Percentiles rank a stretch among this genome's conserved stretches.
Conservation (phyloP, 2,888 invertebrate genomes). For the Tetheella fluctuosa region DNA sequence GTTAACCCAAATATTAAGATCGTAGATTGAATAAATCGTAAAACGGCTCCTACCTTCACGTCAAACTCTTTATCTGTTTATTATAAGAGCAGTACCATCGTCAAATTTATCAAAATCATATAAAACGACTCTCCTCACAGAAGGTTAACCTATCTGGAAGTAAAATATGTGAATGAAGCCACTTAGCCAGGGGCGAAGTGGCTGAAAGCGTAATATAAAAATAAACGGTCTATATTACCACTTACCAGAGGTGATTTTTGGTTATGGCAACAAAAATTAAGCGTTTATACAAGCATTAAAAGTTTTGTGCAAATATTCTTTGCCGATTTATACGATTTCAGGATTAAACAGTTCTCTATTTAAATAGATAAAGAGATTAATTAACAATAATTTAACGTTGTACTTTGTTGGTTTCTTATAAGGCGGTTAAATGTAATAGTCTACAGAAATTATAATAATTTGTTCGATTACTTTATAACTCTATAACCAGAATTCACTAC, state of each 20-base stretch:
- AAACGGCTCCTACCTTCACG: background rate
- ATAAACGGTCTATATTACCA: conserved; percentile 11
- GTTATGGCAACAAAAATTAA: background rate
- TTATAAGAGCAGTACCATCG: background rate
- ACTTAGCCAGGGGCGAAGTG: conserved; percentile 9
- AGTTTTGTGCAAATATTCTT: background rate
- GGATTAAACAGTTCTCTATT: background rate
- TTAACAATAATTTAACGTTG: no score
- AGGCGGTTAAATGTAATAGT: no score
- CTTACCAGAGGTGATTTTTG: conserved; percentile 8
- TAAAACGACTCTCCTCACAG: background rate
- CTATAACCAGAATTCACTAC: no score
- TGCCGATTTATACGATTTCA: background rate
- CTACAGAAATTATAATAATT: no score
- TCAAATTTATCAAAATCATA: conserved; percentile 8
- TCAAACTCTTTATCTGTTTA: background rate
- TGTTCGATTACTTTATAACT: no score
- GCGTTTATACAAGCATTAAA: background rate
- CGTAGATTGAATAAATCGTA: background rate
- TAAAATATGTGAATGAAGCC: conserved; percentile 1
- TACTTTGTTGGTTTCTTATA: no score
- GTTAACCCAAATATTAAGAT: background rate
- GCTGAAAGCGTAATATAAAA: conserved; percentile 13
- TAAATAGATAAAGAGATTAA: no score
- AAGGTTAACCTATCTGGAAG: conserved; percentile 7